Evolutionary conservation across 2,113 vertebrate genomes (phyloP), one percentile per base, ranked within the genome.

Genomic region (Seriola aureovittata): DNA sequence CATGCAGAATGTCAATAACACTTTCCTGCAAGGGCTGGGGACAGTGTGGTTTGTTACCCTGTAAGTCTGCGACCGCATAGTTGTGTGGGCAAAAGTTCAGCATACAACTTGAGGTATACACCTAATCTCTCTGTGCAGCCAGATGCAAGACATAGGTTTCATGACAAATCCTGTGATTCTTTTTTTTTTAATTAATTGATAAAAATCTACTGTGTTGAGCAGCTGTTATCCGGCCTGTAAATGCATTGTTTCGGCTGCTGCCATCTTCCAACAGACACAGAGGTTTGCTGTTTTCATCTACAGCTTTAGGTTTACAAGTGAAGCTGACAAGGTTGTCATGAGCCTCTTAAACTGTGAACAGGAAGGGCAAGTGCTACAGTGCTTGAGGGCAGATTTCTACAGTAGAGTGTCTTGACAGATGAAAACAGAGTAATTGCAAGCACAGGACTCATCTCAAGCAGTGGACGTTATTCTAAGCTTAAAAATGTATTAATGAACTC

Each of bases 281-380:
- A 60, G 34, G 38, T 72, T 75, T 81, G 76, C 73, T 80, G 55
- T 81, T 93, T 86, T 86, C 75, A 88, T 90, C 68, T 60, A 42
- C 50, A 82, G 84, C 84, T 81, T 63, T 34, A 42, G 44, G 38
- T 82, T 86, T 78, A 38, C 75, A 75, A 79, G 66, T 42, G 44
- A 79, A 79, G 55, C 55, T 86, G 88, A 86, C 86, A 83, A 46
- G 52, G 87, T 86, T 90, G 82, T 73, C 75, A 72, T 72, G 77
- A 75, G 85, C 87, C 73, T 77, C 70, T 81, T 84, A 21, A 85
- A 81, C 85, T 85, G 88, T 79, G 66, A 87, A 76, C 86, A 91
- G 80, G 81, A 84, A 87, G 82, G 80, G 55, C 81, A 87, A 85
- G 75, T 90, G 79, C 52, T 81, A 72, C 65, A 82, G 78, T 54